Percentiles rank a stretch among this genome's conserved stretches.
Evolutionary conservation across 2,888 invertebrate genomes (phyloP).

Genomic region (Cyaniris semiargus): DNA sequence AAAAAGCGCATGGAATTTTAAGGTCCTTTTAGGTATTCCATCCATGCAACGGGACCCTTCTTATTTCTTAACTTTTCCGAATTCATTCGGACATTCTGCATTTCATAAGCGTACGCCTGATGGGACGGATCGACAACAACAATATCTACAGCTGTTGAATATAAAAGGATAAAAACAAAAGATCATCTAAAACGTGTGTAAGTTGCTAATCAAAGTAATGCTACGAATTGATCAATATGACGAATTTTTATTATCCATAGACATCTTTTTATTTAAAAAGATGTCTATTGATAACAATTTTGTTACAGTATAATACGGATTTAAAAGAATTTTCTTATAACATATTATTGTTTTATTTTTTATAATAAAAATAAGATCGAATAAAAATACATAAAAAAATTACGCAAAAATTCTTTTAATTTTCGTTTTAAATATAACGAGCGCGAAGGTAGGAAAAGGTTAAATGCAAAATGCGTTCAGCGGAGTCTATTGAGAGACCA

Average conservation of each 20-base stretch:
- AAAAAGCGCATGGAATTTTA: slow-evolving; percentile 57
- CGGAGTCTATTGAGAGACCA: slow-evolving; percentile 44
- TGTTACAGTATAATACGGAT: no score
- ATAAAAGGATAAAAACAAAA: slow-evolving; percentile 4
- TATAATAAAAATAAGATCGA: no score
- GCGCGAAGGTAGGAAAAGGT: neutral
- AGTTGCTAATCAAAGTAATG: neutral
- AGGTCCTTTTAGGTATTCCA: slow-evolving; percentile 62
- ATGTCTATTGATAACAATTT: no score
- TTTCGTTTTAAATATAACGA: neutral
- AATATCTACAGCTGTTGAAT: slow-evolving; percentile 30
- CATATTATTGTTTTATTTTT: no score
- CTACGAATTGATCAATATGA: no score
- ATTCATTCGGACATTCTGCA: slow-evolving; percentile 50
- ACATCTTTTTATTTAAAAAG: no score
- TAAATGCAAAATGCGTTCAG: slow-evolving; percentile 35
- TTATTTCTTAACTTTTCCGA: slow-evolving; percentile 54
- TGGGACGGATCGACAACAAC: slow-evolving; percentile 34
- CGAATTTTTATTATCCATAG: no score
- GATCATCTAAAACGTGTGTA: neutral
- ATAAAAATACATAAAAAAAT: neutral
- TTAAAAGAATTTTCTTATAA: no score
- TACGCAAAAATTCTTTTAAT: neutral
- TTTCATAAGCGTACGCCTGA: slow-evolving; percentile 52
- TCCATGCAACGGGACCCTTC: slow-evolving; percentile 54